Evolutionary conservation across 2,797 vertebrate species (phyloP).

Genomic region (Clamator glandarius): DNA sequence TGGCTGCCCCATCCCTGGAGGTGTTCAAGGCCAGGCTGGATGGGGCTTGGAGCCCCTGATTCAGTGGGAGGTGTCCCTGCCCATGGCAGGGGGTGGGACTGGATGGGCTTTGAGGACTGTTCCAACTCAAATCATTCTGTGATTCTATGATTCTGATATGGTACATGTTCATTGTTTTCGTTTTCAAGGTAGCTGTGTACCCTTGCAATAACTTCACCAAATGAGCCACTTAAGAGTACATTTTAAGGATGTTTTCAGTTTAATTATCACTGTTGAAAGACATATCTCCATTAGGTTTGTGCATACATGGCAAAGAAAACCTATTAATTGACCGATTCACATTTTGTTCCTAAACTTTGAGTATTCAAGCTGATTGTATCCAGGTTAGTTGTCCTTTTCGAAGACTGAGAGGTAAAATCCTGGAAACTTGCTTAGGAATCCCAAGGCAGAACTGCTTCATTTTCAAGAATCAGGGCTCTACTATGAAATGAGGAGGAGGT

Average conservation of each 20-base stretch:
- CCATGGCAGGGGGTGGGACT: too few relatives aligned
- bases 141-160: too few relatives aligned
- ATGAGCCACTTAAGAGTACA: neutral
- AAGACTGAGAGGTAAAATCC: neutral
- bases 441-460: neutral
- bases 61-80: too few relatives aligned
- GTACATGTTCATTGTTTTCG: neutral
- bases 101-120: too few relatives aligned
- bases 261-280: conserved; percentile 38
- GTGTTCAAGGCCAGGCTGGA: too few relatives aligned
- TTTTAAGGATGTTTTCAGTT: conserved; percentile 37
- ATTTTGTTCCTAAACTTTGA: neutral
- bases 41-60: too few relatives aligned
- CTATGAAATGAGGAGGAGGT: neutral
- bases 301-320: conserved; percentile 25
- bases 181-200: neutral
- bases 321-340: neutral
- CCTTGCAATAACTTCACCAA: neutral
- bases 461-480: neutral
- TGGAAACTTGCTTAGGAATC: neutral
- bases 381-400: neutral
- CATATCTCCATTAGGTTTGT: neutral
- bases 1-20: too few relatives aligned
- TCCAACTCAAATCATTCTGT: too few relatives aligned
- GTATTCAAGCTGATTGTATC: neutral